Conservation (phyloP, 2,888 invertebrate genomes). For the Pterostichus madidus region DNA sequence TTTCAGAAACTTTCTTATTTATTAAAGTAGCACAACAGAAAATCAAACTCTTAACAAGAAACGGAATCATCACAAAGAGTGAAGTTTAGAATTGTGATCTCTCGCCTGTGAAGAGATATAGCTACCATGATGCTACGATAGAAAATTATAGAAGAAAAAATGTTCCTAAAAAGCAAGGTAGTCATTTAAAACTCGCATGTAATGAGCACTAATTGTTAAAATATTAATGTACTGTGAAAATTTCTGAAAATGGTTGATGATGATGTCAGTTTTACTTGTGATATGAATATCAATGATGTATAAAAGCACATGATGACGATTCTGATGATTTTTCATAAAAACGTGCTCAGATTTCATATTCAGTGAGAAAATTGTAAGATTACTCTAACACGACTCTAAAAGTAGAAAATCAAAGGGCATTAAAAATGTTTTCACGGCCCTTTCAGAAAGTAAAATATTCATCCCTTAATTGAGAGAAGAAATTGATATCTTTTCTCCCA, state of each 20-base stretch:
- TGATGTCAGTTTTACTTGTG: background rate
- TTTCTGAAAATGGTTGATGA: background rate
- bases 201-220: background rate
- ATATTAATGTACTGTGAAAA: background rate
- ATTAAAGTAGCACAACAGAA: background rate
- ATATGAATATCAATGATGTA: slow-evolving; percentile 38
- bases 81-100: too few species aligned
- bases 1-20: too few species aligned
- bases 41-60: too few species aligned
- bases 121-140: too few species aligned
- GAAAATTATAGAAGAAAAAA: too few species aligned
- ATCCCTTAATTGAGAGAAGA: too few species aligned
- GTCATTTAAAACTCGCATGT: too few species aligned
- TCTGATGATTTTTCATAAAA: slow-evolving; percentile 31
- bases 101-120: too few species aligned
- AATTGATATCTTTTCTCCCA: too few species aligned
- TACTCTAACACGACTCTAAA: slow-evolving; percentile 32
- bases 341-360: slow-evolving; percentile 42
- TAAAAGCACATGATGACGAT: slow-evolving; percentile 49
- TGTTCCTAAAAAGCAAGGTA: too few species aligned
- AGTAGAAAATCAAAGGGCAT: slow-evolving; percentile 36
- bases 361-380: slow-evolving; percentile 33
- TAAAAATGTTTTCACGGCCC: background rate
- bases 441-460: too few species aligned
- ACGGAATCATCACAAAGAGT: too few species aligned